These are phyloP conservation scores for Ctenosaura bakeri DNA, from an alignment of 2,797 vertebrate genomes.

Conservation along the genomic window DNA sequence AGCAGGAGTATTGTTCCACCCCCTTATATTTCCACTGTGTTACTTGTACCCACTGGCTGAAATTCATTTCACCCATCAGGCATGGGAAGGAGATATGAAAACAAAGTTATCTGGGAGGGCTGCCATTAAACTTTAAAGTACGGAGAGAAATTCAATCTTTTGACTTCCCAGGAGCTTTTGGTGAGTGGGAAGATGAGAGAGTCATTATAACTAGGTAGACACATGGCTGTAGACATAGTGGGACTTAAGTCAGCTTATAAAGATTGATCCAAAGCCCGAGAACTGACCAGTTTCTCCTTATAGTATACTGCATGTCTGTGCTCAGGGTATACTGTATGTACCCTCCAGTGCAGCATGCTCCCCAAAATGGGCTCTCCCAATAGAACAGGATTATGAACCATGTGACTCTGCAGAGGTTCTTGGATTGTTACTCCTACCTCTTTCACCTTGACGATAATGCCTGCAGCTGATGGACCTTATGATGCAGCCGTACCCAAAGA, in stretches of 20 bases:
- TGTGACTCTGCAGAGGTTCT: background rate
- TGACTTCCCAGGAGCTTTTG: background rate
- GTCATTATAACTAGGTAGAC: background rate
- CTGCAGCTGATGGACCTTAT: too few species aligned
- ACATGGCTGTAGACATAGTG: background rate
- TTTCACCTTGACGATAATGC: too few species aligned
- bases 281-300: background rate
- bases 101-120: background rate
- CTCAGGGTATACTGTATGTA: background rate
- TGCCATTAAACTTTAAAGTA: background rate
- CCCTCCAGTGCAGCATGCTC: background rate
- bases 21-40: background rate
- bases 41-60: background rate
- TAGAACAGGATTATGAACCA: too few species aligned
- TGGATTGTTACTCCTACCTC: too few species aligned
- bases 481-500: too few species aligned
- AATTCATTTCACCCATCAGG: background rate
- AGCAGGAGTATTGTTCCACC: background rate
- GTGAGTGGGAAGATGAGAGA: background rate
- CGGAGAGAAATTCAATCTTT: background rate
- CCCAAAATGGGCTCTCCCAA: background rate
- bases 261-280: background rate
- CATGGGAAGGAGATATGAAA: too few species aligned
- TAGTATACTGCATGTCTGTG: background rate
- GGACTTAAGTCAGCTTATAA: background rate